Percentiles rank a stretch among this genome's conserved stretches.
Conservation (phyloP, 2,113 vertebrate species). For the Apistogramma diplotaenia region DNA sequence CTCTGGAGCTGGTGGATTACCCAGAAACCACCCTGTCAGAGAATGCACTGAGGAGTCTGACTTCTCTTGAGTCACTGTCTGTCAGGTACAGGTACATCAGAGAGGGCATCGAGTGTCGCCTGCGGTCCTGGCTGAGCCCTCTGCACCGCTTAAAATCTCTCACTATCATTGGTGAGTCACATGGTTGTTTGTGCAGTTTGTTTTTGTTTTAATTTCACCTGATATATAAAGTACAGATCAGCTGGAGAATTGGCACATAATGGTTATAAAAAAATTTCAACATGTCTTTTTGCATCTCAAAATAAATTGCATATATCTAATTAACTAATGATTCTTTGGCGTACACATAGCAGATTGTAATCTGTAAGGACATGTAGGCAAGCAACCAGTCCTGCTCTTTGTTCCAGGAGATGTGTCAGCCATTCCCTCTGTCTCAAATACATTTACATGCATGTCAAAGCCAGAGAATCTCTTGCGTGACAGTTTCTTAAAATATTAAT, state of each 20-base stretch:
- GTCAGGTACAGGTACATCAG: slow-evolving; percentile 64
- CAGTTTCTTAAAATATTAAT: neutral
- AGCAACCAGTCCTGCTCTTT: neutral
- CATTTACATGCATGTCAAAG: neutral
- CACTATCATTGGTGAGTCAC: slow-evolving; percentile 53
- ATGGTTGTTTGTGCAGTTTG: neutral
- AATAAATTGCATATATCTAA: neutral
- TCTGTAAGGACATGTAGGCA: neutral
- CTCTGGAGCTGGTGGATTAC: slow-evolving; percentile 67
- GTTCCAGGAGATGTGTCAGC: too few species aligned
- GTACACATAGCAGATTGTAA: neutral
- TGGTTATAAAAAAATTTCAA: too few species aligned
- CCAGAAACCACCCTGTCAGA: slow-evolving; percentile 59
- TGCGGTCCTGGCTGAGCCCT: slow-evolving; percentile 60
- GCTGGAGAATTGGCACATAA: neutral
- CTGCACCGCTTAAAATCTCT: slow-evolving; percentile 51
- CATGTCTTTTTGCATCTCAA: neutral
- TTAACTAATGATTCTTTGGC: too few species aligned
- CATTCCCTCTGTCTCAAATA: too few species aligned
- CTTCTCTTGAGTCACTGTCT: slow-evolving; percentile 42
- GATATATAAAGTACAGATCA: too few species aligned
- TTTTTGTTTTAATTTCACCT: neutral
- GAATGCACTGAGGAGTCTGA: slow-evolving; percentile 48
- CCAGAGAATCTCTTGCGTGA: too few species aligned
- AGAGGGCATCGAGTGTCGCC: slow-evolving; percentile 57